Evolutionary conservation across 1,140 invertebrate genomes (phyloP).

Genomic region (Teleopsis dalmanni): DNA sequence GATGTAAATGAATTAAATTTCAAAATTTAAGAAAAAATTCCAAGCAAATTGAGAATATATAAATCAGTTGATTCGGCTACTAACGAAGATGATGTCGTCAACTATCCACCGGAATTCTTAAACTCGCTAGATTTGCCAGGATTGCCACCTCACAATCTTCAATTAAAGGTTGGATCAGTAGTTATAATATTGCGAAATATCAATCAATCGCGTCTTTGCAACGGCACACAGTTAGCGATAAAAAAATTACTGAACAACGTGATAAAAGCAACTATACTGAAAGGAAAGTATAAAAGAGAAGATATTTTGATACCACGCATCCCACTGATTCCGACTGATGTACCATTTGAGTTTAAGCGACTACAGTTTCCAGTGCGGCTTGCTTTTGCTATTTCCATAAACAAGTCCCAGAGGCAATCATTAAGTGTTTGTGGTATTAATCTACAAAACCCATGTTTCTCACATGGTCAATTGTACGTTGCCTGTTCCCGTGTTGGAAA

Average conservation of each 20-base stretch:
- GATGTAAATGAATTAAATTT: slow-evolving; percentile 15
- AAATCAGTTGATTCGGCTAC: slow-evolving; percentile 40
- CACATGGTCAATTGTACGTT: slow-evolving; percentile 46
- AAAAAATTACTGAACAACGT: slow-evolving; percentile 42
- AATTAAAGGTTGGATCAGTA: too few relatives aligned
- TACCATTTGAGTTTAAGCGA: slow-evolving; percentile 38
- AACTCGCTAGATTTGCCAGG: too few relatives aligned
- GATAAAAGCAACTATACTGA: slow-evolving; percentile 46
- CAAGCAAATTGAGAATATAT: slow-evolving; percentile 16
- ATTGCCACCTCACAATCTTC: slow-evolving; percentile 40
- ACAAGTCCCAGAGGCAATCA: slow-evolving; percentile 51
- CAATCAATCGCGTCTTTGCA: slow-evolving; percentile 44
- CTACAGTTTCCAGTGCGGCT: too few relatives aligned
- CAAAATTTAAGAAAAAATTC: slow-evolving; percentile 16
- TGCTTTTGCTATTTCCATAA: slow-evolving; percentile 50
- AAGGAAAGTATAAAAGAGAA: slow-evolving; percentile 44
- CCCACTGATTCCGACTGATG: slow-evolving; percentile 22
- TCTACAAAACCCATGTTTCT: slow-evolving; percentile 40
- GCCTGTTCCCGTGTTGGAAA: slow-evolving; percentile 25
- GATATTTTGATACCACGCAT: slow-evolving; percentile 44
- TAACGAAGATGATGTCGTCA: slow-evolving; percentile 35
- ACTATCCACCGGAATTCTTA: too few relatives aligned
- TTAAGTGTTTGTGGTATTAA: slow-evolving; percentile 39
- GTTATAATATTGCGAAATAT: slow-evolving; percentile 45
- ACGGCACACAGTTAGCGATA: slow-evolving; percentile 43